phyloP scores from a whole-genome alignment of 2,797 vertebrate genomes.

The Pseudochirops cupreus region DNA sequence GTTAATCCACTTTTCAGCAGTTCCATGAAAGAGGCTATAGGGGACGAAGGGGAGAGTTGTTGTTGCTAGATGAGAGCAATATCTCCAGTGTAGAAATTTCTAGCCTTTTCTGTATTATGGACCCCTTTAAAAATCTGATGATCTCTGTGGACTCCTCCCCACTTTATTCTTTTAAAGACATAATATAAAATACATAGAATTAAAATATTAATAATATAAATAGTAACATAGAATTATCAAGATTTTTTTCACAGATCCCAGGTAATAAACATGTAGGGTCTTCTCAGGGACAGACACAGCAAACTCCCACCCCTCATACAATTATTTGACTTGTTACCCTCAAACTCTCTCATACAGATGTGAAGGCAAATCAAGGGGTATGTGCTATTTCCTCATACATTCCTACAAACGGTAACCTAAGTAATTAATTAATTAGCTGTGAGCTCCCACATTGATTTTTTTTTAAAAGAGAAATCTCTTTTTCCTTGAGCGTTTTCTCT shows the following conservation, averaged over 20 bases:
- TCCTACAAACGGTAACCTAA: background rate
- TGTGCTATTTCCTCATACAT: background rate
- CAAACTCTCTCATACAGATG: background rate
- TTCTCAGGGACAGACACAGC: background rate
- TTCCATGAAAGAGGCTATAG: background rate
- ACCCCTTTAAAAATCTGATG: background rate
- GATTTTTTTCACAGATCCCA: background rate
- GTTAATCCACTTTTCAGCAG: background rate
- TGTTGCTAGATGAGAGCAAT: background rate
- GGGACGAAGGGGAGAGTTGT: too few relatives aligned
- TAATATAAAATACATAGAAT: background rate
- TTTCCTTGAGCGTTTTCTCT: background rate
- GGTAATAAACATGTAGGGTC: background rate
- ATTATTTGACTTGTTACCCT: background rate
- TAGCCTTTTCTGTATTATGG: background rate
- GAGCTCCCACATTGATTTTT: background rate
- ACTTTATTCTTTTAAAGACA: background rate
- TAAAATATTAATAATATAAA: too few relatives aligned
- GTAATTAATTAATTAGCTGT: background rate
- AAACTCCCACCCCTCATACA: background rate
- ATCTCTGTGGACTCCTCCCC: background rate
- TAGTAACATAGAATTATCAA: background rate
- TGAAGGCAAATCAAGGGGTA: background rate
- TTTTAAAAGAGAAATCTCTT: background rate
- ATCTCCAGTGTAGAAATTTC: background rate